Evolutionary conservation across 2,797 vertebrate species (phyloP), one percentile per base, ranked within the genome.

Genomic region (Hirundo rustica): DNA sequence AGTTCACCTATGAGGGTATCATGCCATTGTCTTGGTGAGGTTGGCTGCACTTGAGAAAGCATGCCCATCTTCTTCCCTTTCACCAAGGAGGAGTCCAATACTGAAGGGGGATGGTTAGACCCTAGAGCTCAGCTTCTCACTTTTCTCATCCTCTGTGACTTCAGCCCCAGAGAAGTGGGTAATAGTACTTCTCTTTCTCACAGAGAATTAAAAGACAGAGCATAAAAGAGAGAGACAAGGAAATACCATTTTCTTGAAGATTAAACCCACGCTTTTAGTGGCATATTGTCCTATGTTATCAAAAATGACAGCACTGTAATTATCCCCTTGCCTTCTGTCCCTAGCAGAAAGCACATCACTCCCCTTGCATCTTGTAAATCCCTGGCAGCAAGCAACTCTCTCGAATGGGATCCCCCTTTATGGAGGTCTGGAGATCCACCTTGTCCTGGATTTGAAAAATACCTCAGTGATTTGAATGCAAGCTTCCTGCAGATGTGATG

Each of bases 221-320:
- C 38, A 54, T 53, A 76, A 47, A 87, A 93, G 74, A 76, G 21
- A 38, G 51, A 76, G 53, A 54, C 4, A 30, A 10, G 4, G 19
- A 73, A 66, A 73, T 85, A 87, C 8, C 11, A 34, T 21, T 38
- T 72, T 18, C 51, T 61, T 68, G 58, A 80, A 38, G 48, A 50
- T 22, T 77, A 38, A 88, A 77, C 18, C 10, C 36, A 65, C 29
- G 36, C 13, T 79, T 89, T 32, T n/a, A 55, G 85, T 64, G 48
- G 42, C 60, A 36, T 70, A 50, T 61, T 92, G 27, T 25, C 48
- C 40, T 58, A 14, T 25, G 44, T 17, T 51, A 15, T 51, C 32
- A 95, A 91, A 95, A 89, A 54, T 58, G 27, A 72, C 80, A 72
- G 19, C 21, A 44, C 13, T 27, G 38, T 51, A 73, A 84, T 79